phyloP scores from a whole-genome alignment of 2,113 vertebrate species.

The Phainopepla nitens region DNA sequence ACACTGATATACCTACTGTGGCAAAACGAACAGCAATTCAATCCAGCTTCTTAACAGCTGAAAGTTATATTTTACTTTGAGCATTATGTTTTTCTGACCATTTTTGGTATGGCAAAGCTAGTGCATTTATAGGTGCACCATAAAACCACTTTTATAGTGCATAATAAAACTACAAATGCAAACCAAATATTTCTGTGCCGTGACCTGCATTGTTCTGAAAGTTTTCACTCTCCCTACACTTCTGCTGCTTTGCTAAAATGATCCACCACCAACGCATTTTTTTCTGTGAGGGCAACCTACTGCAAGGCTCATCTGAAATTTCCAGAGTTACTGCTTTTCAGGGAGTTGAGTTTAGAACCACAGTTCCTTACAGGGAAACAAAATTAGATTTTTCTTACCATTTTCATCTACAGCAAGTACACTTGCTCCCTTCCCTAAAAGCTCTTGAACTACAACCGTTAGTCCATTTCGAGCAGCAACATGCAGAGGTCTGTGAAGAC shows the following conservation, averaged over 20 bases:
- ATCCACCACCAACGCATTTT: not conserved
- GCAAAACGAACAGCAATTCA: not conserved
- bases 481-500: constrained; percentile 86
- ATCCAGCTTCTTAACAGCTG: not conserved
- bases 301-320: not conserved
- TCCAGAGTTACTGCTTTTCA: not conserved
- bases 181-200: not conserved
- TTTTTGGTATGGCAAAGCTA: not conserved
- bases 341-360: not conserved
- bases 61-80: not conserved
- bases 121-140: not conserved
- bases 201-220: not conserved
- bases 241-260: not conserved
- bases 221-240: not conserved
- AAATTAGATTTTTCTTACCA: constrained; percentile 75
- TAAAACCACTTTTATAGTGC: not conserved
- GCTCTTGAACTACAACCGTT: constrained; percentile 95
- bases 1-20: not conserved
- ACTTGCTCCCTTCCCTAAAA: constrained; percentile 95
- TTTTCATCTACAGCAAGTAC: constrained; percentile 98
- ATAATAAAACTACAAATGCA: not conserved
- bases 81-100: not conserved
- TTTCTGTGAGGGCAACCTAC: not conserved
- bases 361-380: not conserved
- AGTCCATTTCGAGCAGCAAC: constrained; percentile 96